Conservation (phyloP, 2,888 invertebrate genomes). For the Helicoverpa assulta region DNA sequence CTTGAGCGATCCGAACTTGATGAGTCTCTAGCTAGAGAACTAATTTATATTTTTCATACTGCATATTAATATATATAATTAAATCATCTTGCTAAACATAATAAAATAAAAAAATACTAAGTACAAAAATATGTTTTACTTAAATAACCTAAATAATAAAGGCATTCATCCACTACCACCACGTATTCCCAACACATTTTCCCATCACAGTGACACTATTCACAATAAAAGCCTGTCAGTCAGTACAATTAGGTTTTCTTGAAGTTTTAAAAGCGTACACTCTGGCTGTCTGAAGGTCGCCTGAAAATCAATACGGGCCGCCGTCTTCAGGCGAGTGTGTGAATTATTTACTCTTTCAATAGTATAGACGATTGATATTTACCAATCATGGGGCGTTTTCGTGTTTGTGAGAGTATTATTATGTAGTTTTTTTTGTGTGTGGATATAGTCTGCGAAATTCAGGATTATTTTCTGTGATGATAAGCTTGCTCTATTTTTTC, state of each 20-base stretch:
- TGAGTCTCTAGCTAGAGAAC: no score
- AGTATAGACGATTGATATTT: slow-evolving; percentile 35
- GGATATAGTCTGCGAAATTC: not conserved
- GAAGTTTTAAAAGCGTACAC: slow-evolving; percentile 51
- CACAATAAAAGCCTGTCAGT: slow-evolving; percentile 15
- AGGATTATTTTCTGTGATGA: not conserved
- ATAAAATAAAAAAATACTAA: no score
- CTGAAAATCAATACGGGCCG: slow-evolving; percentile 65
- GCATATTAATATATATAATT: no score
- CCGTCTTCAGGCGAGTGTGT: slow-evolving; percentile 32
- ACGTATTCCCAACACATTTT: not conserved
- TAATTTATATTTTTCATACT: no score
- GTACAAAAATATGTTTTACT: not conserved
- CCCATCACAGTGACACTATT: slow-evolving; percentile 7
- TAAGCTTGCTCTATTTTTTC: not conserved
- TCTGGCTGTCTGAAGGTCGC: slow-evolving; percentile 67
- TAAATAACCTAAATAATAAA: not conserved
- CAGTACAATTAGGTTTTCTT: slow-evolving; percentile 47
- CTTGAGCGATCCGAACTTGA: no score
- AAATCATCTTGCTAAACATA: no score
- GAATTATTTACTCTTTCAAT: slow-evolving; percentile 37
- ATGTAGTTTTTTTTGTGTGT: no score
- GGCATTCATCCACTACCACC: not conserved
- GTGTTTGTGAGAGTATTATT: not conserved
- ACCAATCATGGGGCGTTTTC: not conserved